Conservation (phyloP, 2,888 invertebrate species). For the Watsonalla binaria region DNA sequence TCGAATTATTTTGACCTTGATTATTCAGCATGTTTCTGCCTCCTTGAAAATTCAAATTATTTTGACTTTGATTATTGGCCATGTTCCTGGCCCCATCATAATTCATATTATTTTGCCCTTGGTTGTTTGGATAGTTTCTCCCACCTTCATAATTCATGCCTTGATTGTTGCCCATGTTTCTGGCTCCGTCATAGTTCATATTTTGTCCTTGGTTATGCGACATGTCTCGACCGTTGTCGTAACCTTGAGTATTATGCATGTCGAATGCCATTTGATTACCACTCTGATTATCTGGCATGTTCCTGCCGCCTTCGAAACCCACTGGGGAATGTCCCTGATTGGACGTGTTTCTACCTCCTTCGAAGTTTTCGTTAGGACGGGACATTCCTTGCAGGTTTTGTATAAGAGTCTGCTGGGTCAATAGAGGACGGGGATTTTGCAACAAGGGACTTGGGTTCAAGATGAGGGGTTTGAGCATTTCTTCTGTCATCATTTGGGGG, state of each 20-base stretch:
- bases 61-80: neutral
- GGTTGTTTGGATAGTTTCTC: constrained; percentile 5
- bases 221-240: neutral
- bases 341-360: neutral
- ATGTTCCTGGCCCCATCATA: constrained; percentile 10
- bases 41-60: neutral
- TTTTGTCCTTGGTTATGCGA: no score
- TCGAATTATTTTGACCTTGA: neutral
- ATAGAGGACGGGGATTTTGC: neutral
- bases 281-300: neutral
- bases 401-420: neutral
- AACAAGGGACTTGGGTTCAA: constrained; percentile 2
- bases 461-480: constrained; percentile 10
- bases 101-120: constrained; percentile 11
- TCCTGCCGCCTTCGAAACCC: neutral
- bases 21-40: neutral
- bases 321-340: no score
- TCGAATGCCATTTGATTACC: neutral
- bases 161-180: constrained; percentile 4
- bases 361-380: neutral
- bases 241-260: neutral
- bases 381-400: neutral
- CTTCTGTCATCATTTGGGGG: constrained; percentile 22
- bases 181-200: neutral
- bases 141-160: neutral